A percentile compares a stretch with the other conserved stretches of the same genome.
phyloP scores from a whole-genome alignment of 2,888 invertebrate species.

The Agapostemon virescens region DNA sequence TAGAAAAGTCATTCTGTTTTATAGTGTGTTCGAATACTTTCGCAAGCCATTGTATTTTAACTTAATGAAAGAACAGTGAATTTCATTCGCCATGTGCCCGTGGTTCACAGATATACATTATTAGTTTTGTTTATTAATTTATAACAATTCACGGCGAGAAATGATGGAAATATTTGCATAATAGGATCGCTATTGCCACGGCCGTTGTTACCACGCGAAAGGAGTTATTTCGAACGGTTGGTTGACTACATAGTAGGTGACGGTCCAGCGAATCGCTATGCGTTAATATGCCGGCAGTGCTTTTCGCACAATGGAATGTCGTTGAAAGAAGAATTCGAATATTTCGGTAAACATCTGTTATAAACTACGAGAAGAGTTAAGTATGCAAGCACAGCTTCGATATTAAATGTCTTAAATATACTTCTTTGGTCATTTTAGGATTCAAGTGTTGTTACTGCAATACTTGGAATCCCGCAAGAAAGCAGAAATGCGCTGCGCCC shows the following conservation, averaged over 20 bases:
- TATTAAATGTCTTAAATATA: conserved; percentile 26
- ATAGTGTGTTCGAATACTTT: too few relatives aligned
- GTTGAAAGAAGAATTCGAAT: conserved; percentile 87
- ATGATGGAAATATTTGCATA: conserved; percentile 4
- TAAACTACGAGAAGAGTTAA: conserved; percentile 31
- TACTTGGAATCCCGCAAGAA: conserved; percentile 92
- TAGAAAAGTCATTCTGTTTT: neutral
- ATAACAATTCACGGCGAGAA: neutral
- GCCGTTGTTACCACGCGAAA: conserved; percentile 87
- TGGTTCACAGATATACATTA: neutral
- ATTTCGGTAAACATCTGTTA: conserved; percentile 80
- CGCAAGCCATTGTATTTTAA: too few relatives aligned
- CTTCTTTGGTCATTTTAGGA: conserved; percentile 81
- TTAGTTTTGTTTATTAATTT: conserved; percentile 5
- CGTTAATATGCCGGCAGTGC: conserved; percentile 95
- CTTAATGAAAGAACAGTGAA: neutral
- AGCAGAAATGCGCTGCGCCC: conserved; percentile 91
- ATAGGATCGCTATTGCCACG: conserved; percentile 83
- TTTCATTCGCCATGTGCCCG: neutral
- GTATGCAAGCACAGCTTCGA: conserved; percentile 17
- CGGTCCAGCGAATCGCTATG: conserved; percentile 96
- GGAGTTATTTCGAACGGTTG: conserved; percentile 92
- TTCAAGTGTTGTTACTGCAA: conserved; percentile 96
- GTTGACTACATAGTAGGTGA: conserved; percentile 97
- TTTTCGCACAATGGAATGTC: conserved; percentile 96